Evolutionary conservation across 2,113 vertebrate genomes (phyloP).

Genomic region (Phoenicopterus ruber): DNA sequence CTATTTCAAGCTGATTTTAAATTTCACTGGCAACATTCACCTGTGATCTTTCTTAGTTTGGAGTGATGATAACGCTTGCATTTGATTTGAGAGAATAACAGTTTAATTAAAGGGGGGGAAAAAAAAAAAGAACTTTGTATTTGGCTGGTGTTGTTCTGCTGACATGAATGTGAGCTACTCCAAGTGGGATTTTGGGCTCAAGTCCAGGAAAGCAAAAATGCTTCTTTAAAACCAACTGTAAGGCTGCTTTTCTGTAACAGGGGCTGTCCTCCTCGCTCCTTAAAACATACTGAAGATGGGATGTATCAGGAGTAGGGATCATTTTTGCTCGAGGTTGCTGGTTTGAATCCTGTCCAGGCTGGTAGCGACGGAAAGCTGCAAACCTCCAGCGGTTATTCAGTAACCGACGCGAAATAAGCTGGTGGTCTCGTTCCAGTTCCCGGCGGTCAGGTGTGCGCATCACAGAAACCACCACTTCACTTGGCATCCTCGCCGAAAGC

Average conservation of each 20-base stretch:
- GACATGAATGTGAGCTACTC: not conserved
- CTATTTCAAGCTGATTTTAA: not conserved
- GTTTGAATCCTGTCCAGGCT: not conserved
- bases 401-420: not conserved
- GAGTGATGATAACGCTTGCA: not conserved
- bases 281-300: not conserved
- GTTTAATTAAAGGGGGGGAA: not conserved
- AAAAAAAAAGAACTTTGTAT: not conserved
- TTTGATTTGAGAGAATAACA: not conserved
- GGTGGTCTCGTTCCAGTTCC: not conserved
- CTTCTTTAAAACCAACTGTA: not conserved
- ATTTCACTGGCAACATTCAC: not conserved
- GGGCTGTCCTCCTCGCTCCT: not conserved
- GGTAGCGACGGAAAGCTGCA: not conserved
- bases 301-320: not conserved
- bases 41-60: not conserved
- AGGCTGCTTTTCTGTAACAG: not conserved
- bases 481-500: not conserved
- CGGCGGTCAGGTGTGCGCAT: not conserved
- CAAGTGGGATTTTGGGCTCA: not conserved
- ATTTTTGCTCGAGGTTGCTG: not conserved
- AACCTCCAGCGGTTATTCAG: not conserved
- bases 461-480: not conserved
- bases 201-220: not conserved
- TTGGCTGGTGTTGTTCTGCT: not conserved